Conservation (phyloP, 2,797 vertebrate genomes). For the Chloroceryle inda region DNA sequence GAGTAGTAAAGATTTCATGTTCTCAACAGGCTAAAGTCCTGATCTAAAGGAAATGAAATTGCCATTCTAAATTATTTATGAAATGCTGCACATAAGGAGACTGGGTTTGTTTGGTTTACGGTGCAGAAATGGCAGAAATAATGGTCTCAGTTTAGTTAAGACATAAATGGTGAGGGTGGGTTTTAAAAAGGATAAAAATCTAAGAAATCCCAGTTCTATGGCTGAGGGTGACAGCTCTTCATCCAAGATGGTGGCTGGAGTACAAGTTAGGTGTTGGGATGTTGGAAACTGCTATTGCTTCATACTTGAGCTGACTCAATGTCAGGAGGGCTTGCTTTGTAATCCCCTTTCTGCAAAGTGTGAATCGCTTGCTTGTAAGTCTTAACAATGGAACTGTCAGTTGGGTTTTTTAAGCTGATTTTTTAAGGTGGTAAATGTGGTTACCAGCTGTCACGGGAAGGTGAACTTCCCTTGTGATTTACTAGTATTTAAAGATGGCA, state of each 20-base stretch:
- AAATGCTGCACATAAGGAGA: not conserved
- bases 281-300: not conserved
- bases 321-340: not conserved
- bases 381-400: not conserved
- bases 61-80: constrained; percentile 59
- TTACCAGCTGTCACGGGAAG: not conserved
- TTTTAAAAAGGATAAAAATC: not conserved
- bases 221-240: not conserved
- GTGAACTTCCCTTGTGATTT: not conserved
- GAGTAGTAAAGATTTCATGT: constrained; percentile 53
- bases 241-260: not conserved
- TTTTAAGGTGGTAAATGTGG: not conserved
- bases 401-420: no score
- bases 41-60: constrained; percentile 50
- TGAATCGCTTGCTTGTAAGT: not conserved
- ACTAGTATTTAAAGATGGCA: not conserved
- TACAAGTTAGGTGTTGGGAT: not conserved
- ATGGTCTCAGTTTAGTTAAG: constrained; percentile 15
- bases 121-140: not conserved
- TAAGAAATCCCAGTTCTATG: not conserved
- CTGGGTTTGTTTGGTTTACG: constrained; percentile 11
- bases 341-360: not conserved
- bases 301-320: not conserved
- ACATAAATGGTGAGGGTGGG: not conserved
- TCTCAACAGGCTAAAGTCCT: not conserved